Conservation (phyloP, 2,797 vertebrate species). For the Bufotes viridis region DNA sequence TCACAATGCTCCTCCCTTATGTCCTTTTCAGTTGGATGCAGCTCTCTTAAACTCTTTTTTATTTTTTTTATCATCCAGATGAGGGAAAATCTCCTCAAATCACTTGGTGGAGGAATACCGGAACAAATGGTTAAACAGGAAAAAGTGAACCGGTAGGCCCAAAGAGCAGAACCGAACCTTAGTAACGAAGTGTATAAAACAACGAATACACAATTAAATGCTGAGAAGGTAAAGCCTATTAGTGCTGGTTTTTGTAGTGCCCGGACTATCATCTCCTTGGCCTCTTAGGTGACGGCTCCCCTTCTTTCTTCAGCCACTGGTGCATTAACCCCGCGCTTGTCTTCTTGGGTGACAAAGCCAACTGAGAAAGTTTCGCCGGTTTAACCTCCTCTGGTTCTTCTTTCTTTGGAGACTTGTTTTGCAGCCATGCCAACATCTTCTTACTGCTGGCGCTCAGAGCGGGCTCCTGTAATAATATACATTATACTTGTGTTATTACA, state of each 20-base stretch:
- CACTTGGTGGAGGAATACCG: background rate
- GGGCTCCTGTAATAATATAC: conserved; percentile 72
- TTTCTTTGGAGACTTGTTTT: conserved; percentile 77
- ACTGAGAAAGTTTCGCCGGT: conserved; percentile 72
- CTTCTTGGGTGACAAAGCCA: conserved; percentile 65
- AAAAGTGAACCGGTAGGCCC: background rate
- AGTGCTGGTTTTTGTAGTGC: background rate
- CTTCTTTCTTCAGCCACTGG: conserved; percentile 71
- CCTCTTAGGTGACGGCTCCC: conserved; percentile 73
- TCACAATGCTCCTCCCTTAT: background rate
- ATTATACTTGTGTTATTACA: background rate
- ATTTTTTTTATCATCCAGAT: background rate
- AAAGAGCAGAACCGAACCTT: background rate
- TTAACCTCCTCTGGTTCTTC: conserved; percentile 64
- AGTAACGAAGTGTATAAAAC: background rate
- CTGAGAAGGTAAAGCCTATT: background rate
- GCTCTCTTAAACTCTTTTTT: background rate
- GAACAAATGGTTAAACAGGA: background rate
- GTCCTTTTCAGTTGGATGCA: background rate
- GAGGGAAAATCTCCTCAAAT: background rate
- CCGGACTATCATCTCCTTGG: conserved; percentile 62
- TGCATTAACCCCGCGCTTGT: conserved; percentile 68
- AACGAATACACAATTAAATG: background rate
- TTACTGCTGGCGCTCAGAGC: conserved; percentile 81
- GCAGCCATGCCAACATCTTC: conserved; percentile 87